phyloP scores from a whole-genome alignment of 2,113 vertebrate genomes.

The Romanogobio albipinnatus region DNA sequence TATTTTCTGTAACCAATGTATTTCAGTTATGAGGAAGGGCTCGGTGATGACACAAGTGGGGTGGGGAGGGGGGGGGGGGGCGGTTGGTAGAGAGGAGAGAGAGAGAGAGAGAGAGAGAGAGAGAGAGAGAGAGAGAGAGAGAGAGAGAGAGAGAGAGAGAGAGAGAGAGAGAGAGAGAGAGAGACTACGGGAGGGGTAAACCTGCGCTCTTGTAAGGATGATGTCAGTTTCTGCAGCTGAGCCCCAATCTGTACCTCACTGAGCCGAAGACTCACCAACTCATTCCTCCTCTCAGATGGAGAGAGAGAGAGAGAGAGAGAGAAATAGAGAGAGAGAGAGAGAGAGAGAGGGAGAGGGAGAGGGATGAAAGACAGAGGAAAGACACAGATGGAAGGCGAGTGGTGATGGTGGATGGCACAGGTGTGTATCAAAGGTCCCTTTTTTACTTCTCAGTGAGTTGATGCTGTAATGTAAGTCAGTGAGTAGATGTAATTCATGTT shows the following conservation, averaged over 20 bases:
- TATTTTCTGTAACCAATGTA: slow-evolving; percentile 48
- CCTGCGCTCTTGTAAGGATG: slow-evolving; percentile 80
- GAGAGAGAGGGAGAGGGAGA: background rate
- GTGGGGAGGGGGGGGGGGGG: slow-evolving; percentile 13
- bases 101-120: slow-evolving; percentile 43
- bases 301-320: slow-evolving; percentile 48
- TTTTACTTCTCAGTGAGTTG: slow-evolving; percentile 20
- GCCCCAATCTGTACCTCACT: slow-evolving; percentile 72
- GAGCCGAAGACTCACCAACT: slow-evolving; percentile 69
- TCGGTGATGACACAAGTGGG: slow-evolving; percentile 56
- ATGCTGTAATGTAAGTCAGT: background rate
- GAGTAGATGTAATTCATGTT: background rate
- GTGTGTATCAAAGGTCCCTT: slow-evolving; percentile 63
- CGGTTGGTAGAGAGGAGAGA: slow-evolving; percentile 23
- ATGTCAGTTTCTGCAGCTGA: slow-evolving; percentile 85
- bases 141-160: slow-evolving; percentile 45
- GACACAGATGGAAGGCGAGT: slow-evolving; percentile 33
- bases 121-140: slow-evolving; percentile 42
- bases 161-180: slow-evolving; percentile 45
- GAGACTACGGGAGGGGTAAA: slow-evolving; percentile 74
- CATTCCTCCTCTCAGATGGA: slow-evolving; percentile 61
- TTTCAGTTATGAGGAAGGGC: slow-evolving; percentile 39
- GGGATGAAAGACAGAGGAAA: slow-evolving; percentile 43
- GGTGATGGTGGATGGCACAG: slow-evolving; percentile 67
- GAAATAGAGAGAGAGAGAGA: slow-evolving; percentile 35